Percentiles rank a stretch among this genome's conserved stretches.
Evolutionary conservation across 2,888 invertebrate species (phyloP).

Genomic region (Atherix ibis): DNA sequence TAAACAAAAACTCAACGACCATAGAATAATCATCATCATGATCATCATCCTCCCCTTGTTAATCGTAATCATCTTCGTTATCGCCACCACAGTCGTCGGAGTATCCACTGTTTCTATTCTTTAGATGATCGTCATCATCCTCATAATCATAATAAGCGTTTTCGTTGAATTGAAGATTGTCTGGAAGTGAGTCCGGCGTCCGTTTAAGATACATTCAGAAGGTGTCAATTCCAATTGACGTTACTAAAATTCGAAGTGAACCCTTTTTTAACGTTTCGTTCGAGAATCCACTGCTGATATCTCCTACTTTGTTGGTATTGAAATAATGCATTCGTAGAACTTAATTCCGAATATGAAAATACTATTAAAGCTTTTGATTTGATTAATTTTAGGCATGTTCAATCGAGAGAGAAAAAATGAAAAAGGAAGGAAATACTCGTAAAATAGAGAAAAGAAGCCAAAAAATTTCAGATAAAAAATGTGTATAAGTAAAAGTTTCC

Average conservation of each 20-base stretch:
- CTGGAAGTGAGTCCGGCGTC: too few species aligned
- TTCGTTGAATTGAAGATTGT: constrained; percentile 2
- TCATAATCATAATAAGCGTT: constrained; percentile 1
- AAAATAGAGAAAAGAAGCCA: too few species aligned
- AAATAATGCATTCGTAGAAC: not conserved
- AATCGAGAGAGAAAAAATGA: too few species aligned
- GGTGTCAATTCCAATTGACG: constrained; percentile 13
- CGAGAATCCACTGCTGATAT: not conserved
- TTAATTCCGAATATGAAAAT: not conserved
- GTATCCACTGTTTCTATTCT: not conserved
- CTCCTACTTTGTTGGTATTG: not conserved
- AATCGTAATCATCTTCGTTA: not conserved
- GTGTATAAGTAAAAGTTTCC: too few species aligned
- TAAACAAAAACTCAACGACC: constrained; percentile 2
- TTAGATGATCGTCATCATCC: not conserved
- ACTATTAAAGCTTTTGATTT: not conserved
- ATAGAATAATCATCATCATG: not conserved
- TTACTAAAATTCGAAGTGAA: constrained; percentile 8
- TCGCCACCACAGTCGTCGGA: not conserved
- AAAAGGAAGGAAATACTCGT: too few species aligned
- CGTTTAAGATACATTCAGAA: too few species aligned
- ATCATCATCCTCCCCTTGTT: not conserved
- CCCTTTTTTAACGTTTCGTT: constrained; percentile 3
- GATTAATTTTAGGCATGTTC: too few species aligned
- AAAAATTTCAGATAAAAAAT: too few species aligned